Conservation (phyloP, 2,888 invertebrate genomes). For the Lathronympha strigana region DNA sequence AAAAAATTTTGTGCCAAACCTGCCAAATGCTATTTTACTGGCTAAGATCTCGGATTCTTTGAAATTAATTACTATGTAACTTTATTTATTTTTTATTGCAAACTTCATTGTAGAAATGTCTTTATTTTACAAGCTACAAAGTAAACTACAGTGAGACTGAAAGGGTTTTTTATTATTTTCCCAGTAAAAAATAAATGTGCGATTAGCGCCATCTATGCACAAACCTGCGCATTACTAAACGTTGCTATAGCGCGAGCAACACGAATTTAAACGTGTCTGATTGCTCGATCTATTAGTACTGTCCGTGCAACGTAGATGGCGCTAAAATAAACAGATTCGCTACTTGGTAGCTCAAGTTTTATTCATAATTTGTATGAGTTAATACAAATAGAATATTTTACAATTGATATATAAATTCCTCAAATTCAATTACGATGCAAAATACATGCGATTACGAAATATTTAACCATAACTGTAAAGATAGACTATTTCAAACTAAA, state of each 20-base stretch:
- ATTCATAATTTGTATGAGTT: not conserved
- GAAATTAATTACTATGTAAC: slow-evolving; percentile 38
- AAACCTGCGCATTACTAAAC: not conserved
- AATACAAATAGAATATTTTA: not conserved
- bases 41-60: slow-evolving; percentile 28
- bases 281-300: not conserved
- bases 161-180: slow-evolving; percentile 2
- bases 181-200: not conserved
- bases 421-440: not conserved
- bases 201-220: slow-evolving; percentile 27
- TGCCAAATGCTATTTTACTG: not conserved
- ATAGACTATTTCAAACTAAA: rapidly evolving
- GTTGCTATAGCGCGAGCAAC: not conserved
- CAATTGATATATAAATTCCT: not conserved
- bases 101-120: slow-evolving; percentile 50
- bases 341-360: not conserved
- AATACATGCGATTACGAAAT: not conserved
- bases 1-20: slow-evolving; percentile 18
- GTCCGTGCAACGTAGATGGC: not conserved
- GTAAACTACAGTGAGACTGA: slow-evolving; percentile 39
- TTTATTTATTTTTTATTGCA: slow-evolving; percentile 40
- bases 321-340: not conserved
- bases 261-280: not conserved
- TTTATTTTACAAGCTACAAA: slow-evolving; percentile 34
- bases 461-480: not conserved